Evolutionary conservation across 2,888 invertebrate genomes (phyloP).

Genomic region (Agonum fuliginosum): DNA sequence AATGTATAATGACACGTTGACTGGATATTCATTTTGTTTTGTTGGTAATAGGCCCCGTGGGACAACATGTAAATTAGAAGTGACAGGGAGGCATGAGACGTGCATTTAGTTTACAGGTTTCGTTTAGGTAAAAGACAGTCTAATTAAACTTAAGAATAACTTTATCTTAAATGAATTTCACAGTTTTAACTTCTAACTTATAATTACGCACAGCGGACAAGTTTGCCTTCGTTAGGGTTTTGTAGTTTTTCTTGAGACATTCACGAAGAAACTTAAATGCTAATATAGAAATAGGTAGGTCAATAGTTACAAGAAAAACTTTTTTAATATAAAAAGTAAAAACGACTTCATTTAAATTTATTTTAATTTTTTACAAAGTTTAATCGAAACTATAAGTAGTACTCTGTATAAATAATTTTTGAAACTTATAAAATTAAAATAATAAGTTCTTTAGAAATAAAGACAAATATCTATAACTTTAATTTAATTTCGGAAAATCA

Average conservation of each 20-base stretch:
- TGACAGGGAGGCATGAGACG: neutral
- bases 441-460: no score
- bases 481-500: no score
- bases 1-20: neutral
- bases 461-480: no score
- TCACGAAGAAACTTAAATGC: neutral
- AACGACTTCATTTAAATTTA: no score
- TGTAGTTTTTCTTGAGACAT: neutral
- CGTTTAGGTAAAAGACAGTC: constrained; percentile 3
- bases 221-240: neutral
- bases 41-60: constrained; percentile 16
- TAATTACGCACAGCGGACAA: constrained; percentile 16
- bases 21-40: neutral
- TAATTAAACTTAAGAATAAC: constrained; percentile 46
- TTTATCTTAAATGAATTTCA: constrained; percentile 36
- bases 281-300: no score
- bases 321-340: no score
- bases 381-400: no score
- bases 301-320: no score
- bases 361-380: no score
- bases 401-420: no score
- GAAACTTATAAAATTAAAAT: no score
- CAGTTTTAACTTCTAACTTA: constrained; percentile 25
- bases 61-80: constrained; percentile 24
- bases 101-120: constrained; percentile 29